Conservation (phyloP, 2,888 invertebrate genomes). For the Hyles lineata region DNA sequence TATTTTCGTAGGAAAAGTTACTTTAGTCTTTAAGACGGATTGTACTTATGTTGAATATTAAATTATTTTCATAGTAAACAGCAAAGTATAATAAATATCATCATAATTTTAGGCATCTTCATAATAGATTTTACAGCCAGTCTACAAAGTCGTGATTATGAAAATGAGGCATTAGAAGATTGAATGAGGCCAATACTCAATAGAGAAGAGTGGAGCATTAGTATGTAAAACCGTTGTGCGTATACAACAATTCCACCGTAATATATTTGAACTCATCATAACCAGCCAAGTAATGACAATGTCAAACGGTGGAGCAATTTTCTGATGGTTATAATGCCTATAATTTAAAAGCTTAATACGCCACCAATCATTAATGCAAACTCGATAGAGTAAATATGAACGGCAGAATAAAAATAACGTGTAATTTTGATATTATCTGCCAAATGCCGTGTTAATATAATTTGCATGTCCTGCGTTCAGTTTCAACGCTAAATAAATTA, state of each 20-base stretch:
- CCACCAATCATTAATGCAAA: neutral
- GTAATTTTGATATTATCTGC: slow-evolving; percentile 4
- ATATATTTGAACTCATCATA: slow-evolving; percentile 1
- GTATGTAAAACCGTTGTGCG: neutral
- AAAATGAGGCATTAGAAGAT: neutral
- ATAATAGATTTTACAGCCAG: neutral
- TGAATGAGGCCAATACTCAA: neutral
- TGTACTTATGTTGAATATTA: too few relatives aligned
- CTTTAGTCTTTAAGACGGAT: too few relatives aligned
- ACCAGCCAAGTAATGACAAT: neutral
- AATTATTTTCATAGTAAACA: too few relatives aligned
- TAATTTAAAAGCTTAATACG: neutral
- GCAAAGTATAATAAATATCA: neutral
- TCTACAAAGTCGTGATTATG: neutral
- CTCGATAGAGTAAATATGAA: neutral
- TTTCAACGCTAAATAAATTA: neutral
- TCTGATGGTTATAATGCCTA: neutral
- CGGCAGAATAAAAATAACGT: neutral
- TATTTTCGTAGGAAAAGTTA: too few relatives aligned
- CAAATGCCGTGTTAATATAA: neutral
- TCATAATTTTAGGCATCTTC: neutral
- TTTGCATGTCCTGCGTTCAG: neutral
- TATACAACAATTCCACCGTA: neutral
- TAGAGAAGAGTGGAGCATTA: neutral
- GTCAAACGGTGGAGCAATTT: neutral